phyloP scores from a whole-genome alignment of 92 coral and sea anemone species.

The Epizoanthus fatuus region DNA sequence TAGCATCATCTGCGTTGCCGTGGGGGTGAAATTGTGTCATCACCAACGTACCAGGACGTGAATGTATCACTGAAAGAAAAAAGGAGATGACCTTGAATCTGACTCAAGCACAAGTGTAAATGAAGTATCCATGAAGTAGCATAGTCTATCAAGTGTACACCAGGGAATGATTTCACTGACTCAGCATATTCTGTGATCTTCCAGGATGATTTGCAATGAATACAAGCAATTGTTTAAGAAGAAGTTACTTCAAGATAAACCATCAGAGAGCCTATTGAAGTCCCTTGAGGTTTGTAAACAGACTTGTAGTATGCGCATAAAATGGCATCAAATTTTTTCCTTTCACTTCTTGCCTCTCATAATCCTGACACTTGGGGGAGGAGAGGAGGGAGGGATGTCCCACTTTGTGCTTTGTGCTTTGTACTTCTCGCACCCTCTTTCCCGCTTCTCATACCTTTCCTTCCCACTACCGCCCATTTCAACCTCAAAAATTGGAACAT shows the following conservation, averaged over 20 bases:
- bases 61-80: background rate
- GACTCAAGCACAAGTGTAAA: background rate
- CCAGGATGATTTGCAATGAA: constrained; percentile 74
- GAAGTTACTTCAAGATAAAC: constrained; percentile 84
- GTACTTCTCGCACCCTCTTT: too few species aligned
- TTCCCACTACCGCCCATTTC: too few species aligned
- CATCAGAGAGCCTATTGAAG: constrained; percentile 76
- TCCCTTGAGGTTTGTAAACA: constrained; percentile 68
- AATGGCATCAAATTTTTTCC: background rate
- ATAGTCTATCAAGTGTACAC: background rate
- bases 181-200: background rate
- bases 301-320: too few species aligned
- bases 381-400: too few species aligned
- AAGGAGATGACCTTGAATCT: background rate
- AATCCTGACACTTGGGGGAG: too few species aligned
- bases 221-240: constrained; percentile 86
- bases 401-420: too few species aligned
- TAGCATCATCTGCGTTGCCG: too few species aligned
- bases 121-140: background rate
- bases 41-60: too few species aligned
- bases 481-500: too few species aligned
- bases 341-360: too few species aligned
- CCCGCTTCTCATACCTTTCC: too few species aligned
- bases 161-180: background rate
- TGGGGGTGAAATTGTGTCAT: too few species aligned